A percentile compares a stretch with the other conserved stretches of the same genome.
phyloP scores from a whole-genome alignment of 2,888 invertebrate genomes.

The Cyclophora albipunctata region DNA sequence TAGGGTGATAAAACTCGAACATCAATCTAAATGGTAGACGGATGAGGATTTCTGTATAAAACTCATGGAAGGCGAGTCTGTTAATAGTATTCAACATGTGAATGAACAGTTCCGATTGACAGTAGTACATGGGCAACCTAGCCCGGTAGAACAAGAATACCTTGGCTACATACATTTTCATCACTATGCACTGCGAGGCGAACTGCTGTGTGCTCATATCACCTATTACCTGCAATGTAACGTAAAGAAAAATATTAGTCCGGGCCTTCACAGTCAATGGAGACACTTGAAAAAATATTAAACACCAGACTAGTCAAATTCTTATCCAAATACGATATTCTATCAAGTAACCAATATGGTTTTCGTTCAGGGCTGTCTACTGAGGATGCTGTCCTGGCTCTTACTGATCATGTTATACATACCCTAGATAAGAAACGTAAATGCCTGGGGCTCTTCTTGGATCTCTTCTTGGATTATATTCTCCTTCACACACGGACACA shows the following conservation, averaged over 20 bases:
- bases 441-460: neutral
- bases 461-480: neutral
- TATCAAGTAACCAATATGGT: neutral
- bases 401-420: neutral
- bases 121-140: constrained; percentile 50
- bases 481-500: no score
- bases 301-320: neutral
- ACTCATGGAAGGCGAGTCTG: constrained; percentile 45
- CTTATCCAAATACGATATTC: neutral
- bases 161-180: constrained; percentile 35
- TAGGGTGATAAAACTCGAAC: constrained; percentile 47
- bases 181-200: constrained; percentile 36
- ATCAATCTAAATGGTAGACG: constrained; percentile 31
- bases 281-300: neutral
- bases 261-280: no score
- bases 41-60: constrained; percentile 29
- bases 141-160: constrained; percentile 31
- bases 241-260: no score
- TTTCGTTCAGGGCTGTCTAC: neutral
- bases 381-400: neutral
- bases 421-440: neutral
- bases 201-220: constrained; percentile 26
- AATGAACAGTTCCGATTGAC: constrained; percentile 35
- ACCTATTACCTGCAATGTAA: constrained; percentile 37
- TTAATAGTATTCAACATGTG: constrained; percentile 33